These are phyloP conservation scores for Nasonia vitripennis DNA, from an alignment of 1,140 invertebrate species.

Conservation along the genomic window DNA sequence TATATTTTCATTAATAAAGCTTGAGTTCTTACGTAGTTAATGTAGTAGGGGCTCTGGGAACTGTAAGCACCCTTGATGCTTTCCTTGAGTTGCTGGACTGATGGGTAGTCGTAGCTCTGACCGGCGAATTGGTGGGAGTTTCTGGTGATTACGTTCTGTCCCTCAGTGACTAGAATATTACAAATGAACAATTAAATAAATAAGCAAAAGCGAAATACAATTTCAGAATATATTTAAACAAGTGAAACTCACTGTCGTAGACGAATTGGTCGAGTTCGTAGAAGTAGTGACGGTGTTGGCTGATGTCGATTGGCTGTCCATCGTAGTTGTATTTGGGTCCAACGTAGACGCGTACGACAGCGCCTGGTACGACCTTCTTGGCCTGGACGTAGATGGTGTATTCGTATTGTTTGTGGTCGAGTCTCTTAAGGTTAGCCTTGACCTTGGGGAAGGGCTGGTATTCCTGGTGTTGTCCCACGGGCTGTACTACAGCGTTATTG, in stretches of 20 bases:
- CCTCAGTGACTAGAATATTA: conserved; percentile 75
- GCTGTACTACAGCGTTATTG: conserved; percentile 69
- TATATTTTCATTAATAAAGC: not conserved
- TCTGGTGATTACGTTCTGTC: conserved; percentile 81
- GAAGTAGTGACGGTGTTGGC: conserved; percentile 78
- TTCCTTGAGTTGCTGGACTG: conserved; percentile 77
- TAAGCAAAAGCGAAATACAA: conserved; percentile 64
- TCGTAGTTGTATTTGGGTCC: conserved; percentile 77
- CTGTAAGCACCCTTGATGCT: conserved; percentile 72
- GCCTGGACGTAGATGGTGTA: conserved; percentile 75
- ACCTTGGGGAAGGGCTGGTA: conserved; percentile 62
- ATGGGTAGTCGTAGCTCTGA: conserved; percentile 79
- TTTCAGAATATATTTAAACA: not conserved
- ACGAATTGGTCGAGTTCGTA: conserved; percentile 82
- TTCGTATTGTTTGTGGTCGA: conserved; percentile 82
- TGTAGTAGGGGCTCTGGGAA: conserved; percentile 73
- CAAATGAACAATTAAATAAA: not conserved
- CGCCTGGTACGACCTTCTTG: conserved; percentile 68
- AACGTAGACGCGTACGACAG: conserved; percentile 76
- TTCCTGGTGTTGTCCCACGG: conserved; percentile 59
- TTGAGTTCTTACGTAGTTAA: conserved; percentile 69
- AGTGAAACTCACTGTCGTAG: conserved; percentile 71
- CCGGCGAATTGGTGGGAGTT: conserved; percentile 80
- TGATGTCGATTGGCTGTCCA: conserved; percentile 76
- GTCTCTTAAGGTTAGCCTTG: conserved; percentile 66